Base-by-base conservation (phyloP, 1,140 invertebrate species). In the Drosophila triauraria region DNA sequence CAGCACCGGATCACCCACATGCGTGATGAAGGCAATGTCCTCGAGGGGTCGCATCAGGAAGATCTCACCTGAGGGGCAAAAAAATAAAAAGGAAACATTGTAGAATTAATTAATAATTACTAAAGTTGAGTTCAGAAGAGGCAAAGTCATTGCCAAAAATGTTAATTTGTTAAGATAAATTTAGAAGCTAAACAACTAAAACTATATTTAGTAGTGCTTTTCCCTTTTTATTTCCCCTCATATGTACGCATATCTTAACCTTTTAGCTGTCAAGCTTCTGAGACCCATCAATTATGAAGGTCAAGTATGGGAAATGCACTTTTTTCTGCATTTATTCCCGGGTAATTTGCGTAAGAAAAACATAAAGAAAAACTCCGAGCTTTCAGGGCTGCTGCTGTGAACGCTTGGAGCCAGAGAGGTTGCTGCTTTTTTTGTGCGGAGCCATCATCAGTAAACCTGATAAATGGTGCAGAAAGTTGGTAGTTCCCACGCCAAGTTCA, bases 1-100 rank as follows among this genome's bases (percentile, higher is more conserved):
- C 40, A 97, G 94, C 47, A 98, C 95, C 12, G 97, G 97, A 62
- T 96, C 95, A 44, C 96, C 95, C 15, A 95, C 94, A 81, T 96
- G 95, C 23, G 96, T 96, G 77, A 97, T 96, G 60, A 96, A 94
- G 40, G 95, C 95, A 71, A 98, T 95, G 76, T 97, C 96, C 67
- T 96, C 95, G 30, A 97, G 91, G 4, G 96, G 95, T 61, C 95
- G 94, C 40, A 95, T 94, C 32, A 98, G 93, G 58, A 94, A 95
- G 60, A 98, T 95, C 93, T 96, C 96, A 83, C 97, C 97, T 96
- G 93, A 13, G 80, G 81, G 69, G 72, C 50, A 54, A 48, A 27
- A 15, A 50, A 8, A 10, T 9, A 7, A 7, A 67, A 13, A 9
- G 4, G 54, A 13, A 10, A 32, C 17, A 60, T 32, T 12, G 44